Conservation (phyloP, 2,797 vertebrate species). For the Falco novaeseelandiae region DNA sequence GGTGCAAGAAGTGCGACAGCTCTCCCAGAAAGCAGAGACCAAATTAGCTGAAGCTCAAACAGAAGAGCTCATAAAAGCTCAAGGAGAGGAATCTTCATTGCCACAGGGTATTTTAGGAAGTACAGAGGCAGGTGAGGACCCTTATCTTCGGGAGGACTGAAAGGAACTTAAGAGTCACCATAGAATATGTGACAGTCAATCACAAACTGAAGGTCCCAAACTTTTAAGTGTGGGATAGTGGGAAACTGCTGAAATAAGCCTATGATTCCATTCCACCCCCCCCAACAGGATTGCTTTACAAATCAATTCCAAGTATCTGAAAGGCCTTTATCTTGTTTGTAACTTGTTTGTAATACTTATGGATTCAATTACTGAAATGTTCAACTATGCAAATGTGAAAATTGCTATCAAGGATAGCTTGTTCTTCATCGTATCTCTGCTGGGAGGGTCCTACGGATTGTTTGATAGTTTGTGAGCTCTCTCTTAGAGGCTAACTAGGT, state of each 20-base stretch:
- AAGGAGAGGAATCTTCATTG: neutral
- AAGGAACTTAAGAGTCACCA: neutral
- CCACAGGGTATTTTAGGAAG: neutral
- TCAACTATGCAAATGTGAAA: conserved; percentile 62
- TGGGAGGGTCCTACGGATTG: neutral
- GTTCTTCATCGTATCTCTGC: neutral
- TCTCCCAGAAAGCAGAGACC: conserved; percentile 86
- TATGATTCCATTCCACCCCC: neutral
- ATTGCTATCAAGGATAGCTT: neutral
- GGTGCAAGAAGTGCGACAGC: conserved; percentile 84
- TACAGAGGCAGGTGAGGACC: conserved; percentile 75
- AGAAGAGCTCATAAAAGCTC: conserved; percentile 85
- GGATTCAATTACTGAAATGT: conserved; percentile 31
- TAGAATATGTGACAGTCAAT: neutral
- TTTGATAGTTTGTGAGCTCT: neutral
- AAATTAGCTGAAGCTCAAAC: conserved; percentile 88
- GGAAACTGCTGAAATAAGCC: neutral
- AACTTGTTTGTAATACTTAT: neutral
- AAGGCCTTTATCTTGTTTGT: neutral
- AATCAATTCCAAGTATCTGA: neutral
- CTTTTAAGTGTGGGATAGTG: neutral
- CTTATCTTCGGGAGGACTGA: conserved; percentile 95
- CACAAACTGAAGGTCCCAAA: neutral
- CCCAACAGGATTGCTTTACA: neutral
- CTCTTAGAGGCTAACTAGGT: neutral